phyloP scores from a whole-genome alignment of 2,797 vertebrate species.

The Dallia pectoralis region DNA sequence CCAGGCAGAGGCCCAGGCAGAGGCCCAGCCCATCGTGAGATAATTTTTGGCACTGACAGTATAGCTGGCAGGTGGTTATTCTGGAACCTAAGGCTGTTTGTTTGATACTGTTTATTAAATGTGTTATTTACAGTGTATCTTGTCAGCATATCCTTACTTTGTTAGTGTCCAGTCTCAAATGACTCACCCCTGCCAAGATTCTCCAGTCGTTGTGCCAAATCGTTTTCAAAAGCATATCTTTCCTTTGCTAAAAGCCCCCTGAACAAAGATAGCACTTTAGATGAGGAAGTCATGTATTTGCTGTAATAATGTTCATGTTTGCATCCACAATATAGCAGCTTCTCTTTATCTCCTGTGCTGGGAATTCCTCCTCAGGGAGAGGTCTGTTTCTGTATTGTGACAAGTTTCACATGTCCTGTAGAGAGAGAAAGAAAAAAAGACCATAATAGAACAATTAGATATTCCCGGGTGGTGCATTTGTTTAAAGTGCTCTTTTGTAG shows the following conservation, averaged over 20 bases:
- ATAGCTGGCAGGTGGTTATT: constrained; percentile 63
- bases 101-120: constrained; percentile 80
- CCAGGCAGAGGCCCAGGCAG: neutral
- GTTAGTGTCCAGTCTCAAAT: constrained; percentile 80
- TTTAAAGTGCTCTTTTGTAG: no score
- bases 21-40: neutral
- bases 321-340: constrained; percentile 18
- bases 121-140: constrained; percentile 72
- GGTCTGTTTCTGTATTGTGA: constrained; percentile 11
- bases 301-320: constrained; percentile 20
- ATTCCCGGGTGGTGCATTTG: no score
- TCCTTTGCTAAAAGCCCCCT: constrained; percentile 44
- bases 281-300: constrained; percentile 31
- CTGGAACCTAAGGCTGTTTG: constrained; percentile 68
- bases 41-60: constrained; percentile 65
- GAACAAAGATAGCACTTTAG: constrained; percentile 33
- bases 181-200: constrained; percentile 84
- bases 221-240: constrained; percentile 72
- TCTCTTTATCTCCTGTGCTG: constrained; percentile 11
- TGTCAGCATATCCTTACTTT: constrained; percentile 88
- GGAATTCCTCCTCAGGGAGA: constrained; percentile 3
- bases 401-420: constrained; percentile 22
- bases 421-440: no score
- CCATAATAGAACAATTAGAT: neutral
- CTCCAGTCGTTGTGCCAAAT: constrained; percentile 79